Conservation (phyloP, 2,888 invertebrate genomes). For the Chrysolina americana region DNA sequence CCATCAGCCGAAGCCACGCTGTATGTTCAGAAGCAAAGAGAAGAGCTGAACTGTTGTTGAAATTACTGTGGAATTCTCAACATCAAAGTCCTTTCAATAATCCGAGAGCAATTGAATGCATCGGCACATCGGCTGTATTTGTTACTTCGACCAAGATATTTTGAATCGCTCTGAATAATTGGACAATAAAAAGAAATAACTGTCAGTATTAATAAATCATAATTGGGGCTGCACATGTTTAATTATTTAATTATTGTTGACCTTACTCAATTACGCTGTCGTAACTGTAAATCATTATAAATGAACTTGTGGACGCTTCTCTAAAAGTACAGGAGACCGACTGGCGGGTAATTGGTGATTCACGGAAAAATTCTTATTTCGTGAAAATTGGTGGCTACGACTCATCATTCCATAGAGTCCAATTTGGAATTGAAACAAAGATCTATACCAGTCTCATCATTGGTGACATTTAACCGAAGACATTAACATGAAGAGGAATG, state of each 20-base stretch:
- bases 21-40: too few relatives aligned
- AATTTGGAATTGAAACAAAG: too few relatives aligned
- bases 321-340: not conserved
- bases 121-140: not conserved
- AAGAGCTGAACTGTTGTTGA: too few relatives aligned
- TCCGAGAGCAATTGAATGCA: not conserved
- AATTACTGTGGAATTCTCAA: not conserved
- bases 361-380: not conserved
- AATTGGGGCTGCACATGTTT: constrained; percentile 7
- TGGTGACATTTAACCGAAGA: too few relatives aligned
- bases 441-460: too few relatives aligned
- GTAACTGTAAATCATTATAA: constrained; percentile 13
- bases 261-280: not conserved
- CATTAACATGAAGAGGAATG: too few relatives aligned
- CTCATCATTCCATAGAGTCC: too few relatives aligned
- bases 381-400: too few relatives aligned
- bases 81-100: not conserved
- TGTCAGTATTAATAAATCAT: constrained; percentile 21
- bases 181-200: constrained; percentile 13
- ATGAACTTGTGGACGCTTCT: not conserved
- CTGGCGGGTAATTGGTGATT: not conserved
- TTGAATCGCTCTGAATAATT: constrained; percentile 15
- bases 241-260: constrained; percentile 18
- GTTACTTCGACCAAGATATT: constrained; percentile 2
- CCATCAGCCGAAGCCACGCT: too few relatives aligned